Evolutionary conservation across 2,888 invertebrate species (phyloP), one percentile per base, ranked within the genome.

Genomic region (Volucella bombylans): DNA sequence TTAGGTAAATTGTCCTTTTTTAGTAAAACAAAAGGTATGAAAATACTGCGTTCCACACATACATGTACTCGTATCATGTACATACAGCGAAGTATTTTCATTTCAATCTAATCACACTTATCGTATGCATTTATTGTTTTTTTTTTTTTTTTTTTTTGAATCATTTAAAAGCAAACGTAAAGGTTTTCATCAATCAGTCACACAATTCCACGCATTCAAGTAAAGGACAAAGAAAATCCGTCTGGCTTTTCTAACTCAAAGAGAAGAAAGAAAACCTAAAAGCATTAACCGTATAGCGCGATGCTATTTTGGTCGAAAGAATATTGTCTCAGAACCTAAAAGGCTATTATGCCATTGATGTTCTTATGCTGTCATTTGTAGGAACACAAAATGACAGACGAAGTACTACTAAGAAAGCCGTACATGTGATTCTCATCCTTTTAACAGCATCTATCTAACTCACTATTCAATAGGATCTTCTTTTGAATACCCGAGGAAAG

Each of bases 401-500:
- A 67, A 67, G 15, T 64, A 38, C 57, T 55, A 64, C 62, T 50
- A 71, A 83, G 47, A 71, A 69, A 65, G 67, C 47, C 57, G 55
- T 65, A 61, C 69, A 69, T 79, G 45, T 71, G 68, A 55, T 43
- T 54, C 54, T 49, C 65, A 47, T 71, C 65, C 61, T 68, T 71
- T 50, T 61, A 6, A 31, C 31, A 31, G 31, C 31, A 31, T 31
- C 49, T 23, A 47, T 18, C 38, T 57, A 49, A 76, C 74, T 55
- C 52, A 69, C 68, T 64, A 74, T 76, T 82, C 52, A 82, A 82
- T 78, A 57, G 23, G 64, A 43, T 62, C 55, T 72, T 59, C 55
- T 57, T 67, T 73, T 57, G 41, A 68, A 62, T 55, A 38, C 18
- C 14, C 49, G n/a, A 41, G 50, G 47, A 47, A 67, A 57, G n/a